phyloP scores from a whole-genome alignment of 64 coral and sea anemone species.

The Dendronephthya gigantea region DNA sequence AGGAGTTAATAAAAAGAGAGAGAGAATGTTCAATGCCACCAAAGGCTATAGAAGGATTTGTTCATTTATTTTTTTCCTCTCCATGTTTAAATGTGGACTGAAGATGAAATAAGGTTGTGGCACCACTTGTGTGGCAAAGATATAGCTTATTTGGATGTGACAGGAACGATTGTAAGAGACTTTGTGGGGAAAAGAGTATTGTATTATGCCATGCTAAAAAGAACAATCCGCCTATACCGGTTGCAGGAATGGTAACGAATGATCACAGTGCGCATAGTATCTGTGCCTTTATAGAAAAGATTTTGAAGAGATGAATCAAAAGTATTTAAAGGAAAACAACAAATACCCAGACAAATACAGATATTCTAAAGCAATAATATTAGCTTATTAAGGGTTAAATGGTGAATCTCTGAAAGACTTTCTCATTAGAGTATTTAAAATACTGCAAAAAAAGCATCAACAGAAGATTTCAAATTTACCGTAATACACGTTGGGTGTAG shows the following conservation, averaged over 20 bases:
- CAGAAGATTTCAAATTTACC: not conserved
- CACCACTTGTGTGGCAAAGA: slow-evolving; percentile 6
- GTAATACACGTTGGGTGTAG: slow-evolving; percentile 16
- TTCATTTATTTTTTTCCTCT: slow-evolving; percentile 10
- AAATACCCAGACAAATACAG: not conserved
- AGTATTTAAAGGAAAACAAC: not conserved
- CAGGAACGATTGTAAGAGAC: slow-evolving; percentile 2
- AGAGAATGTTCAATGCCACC: not conserved
- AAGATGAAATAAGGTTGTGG: slow-evolving; percentile 37
- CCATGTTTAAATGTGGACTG: slow-evolving; percentile 22
- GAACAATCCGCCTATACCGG: not conserved
- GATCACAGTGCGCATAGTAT: slow-evolving; percentile 19
- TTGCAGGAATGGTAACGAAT: slow-evolving; percentile 25
- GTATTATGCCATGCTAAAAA: slow-evolving; percentile 11
- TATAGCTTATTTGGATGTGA: slow-evolving; percentile 11
- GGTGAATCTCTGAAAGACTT: not conserved
- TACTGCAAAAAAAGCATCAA: not conserved
- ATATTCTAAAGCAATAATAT: not conserved
- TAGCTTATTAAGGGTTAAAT: not conserved
- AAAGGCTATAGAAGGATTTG: slow-evolving; percentile 8
- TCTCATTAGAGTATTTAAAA: not conserved
- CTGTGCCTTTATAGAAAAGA: not conserved
- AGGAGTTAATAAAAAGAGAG: not conserved
- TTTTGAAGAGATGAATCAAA: not conserved
- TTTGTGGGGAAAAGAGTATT: slow-evolving; percentile 3